These are phyloP conservation scores for Kryptopterus vitreolus DNA, from an alignment of 2,797 vertebrate genomes.

Conservation along the genomic window DNA sequence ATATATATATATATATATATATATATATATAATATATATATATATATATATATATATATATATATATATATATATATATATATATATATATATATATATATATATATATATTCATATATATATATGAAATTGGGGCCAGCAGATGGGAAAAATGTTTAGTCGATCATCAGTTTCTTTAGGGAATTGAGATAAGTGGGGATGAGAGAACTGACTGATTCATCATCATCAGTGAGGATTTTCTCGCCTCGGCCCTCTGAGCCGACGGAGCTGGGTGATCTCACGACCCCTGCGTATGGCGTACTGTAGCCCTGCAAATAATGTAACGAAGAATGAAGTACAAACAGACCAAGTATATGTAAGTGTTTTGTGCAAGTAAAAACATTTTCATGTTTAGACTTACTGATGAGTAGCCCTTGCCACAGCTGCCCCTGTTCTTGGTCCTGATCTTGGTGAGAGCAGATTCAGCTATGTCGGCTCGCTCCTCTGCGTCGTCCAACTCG, in stretches of 20 bases:
- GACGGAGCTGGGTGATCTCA: constrained; percentile 75
- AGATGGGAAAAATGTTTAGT: constrained; percentile 59
- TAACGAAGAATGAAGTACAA: neutral
- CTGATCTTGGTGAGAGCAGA: constrained; percentile 79
- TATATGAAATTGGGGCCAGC: constrained; percentile 10
- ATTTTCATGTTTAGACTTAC: constrained; percentile 60
- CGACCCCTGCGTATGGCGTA: constrained; percentile 71
- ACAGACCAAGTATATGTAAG: neutral
- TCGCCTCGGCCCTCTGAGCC: constrained; percentile 78
- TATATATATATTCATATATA: too few relatives aligned
- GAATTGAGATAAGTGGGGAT: constrained; percentile 82
- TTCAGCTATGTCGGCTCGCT: constrained; percentile 78
- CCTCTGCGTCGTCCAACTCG: constrained; percentile 80
- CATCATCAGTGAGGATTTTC: constrained; percentile 75
- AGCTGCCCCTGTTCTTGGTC: constrained; percentile 79
- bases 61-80: too few relatives aligned
- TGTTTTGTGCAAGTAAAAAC: neutral
- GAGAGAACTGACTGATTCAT: constrained; percentile 77
- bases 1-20: too few relatives aligned
- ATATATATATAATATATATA: too few relatives aligned
- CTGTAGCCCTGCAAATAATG: constrained; percentile 74
- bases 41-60: too few relatives aligned
- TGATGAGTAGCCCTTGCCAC: constrained; percentile 79
- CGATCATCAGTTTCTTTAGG: constrained; percentile 81
- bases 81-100: too few relatives aligned